Evolutionary conservation across 2,888 invertebrate species (phyloP), one percentile per base, ranked within the genome.

Genomic region (Orthosia gracilis): DNA sequence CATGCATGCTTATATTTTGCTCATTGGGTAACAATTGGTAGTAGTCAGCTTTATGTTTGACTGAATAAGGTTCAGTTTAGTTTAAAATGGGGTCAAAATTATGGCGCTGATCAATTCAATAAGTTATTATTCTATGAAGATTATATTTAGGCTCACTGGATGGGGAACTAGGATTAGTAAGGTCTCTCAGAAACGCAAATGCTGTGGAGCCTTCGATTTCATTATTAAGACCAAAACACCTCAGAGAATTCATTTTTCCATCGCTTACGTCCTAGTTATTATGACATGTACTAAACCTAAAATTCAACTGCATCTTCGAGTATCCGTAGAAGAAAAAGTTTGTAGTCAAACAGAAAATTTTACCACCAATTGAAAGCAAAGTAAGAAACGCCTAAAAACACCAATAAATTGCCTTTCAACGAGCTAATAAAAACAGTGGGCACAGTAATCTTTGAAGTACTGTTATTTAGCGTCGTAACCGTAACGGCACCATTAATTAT

Each of bases 1-100:
- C 73, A 73, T 69, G n/a, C 65, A 69, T 55, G 50, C 13, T 4
- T 59, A 79, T 79, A 73, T 55, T 21, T 3, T 57, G 21, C n/a
- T 54, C n/a, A 57, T 68, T 54, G 49, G 18, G 62, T 26, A 23
- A 40, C 7, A 3, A 0, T 45, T 62, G 26, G 26, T 52, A 50
- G 57, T 26, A 47, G n/a, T 61, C 18, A 54, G 13, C n/a, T 26
- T 26, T 26, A 23, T 4, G 3, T 2, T 2, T 4, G 17, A 7
- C 11, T 7, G 0, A 0, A 9, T 40, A 47, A 18, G 9, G n/a
- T 0, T 52, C 23, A 15, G n/a, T 72, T 57, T 31, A 26, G 18
- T 50, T 47, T 45, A 7, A 7, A 7, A 50, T 26, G 15, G 4
- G 12, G 13, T 13, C 12, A 7, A n/a, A 59, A 50, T 4, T 7